phyloP scores from a whole-genome alignment of 2,888 invertebrate species.

The Phortica okadai region DNA sequence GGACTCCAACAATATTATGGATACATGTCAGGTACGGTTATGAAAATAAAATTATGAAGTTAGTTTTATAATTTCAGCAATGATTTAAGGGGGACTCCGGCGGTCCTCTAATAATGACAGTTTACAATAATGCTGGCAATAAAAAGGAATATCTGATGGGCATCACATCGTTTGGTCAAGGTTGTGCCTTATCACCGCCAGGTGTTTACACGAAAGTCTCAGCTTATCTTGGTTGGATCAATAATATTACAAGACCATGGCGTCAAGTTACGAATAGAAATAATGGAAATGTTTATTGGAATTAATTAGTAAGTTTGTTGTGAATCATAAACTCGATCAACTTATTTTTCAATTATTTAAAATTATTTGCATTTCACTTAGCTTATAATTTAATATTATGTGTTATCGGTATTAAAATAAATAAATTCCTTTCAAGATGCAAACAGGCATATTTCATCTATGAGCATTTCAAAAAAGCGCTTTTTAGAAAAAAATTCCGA shows the following conservation, averaged over 20 bases:
- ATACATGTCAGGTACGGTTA: constrained; percentile 12
- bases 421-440: too few relatives aligned
- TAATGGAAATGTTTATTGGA: constrained; percentile 9
- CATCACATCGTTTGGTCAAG: constrained; percentile 30
- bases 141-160: constrained; percentile 18
- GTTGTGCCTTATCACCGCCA: constrained; percentile 10
- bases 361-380: too few relatives aligned
- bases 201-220: constrained; percentile 30
- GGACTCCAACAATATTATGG: constrained; percentile 18
- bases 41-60: neutral
- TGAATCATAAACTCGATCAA: too few relatives aligned
- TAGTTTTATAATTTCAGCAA: too few relatives aligned
- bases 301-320: too few relatives aligned
- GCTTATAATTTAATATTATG: too few relatives aligned
- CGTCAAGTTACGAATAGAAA: constrained; percentile 1
- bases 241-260: constrained; percentile 11
- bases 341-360: too few relatives aligned
- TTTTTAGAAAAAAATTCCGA: too few relatives aligned
- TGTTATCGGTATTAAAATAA: too few relatives aligned
- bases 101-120: constrained; percentile 20
- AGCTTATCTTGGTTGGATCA: constrained; percentile 30
- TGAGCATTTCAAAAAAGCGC: too few relatives aligned
- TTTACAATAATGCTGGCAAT: neutral
- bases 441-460: too few relatives aligned
- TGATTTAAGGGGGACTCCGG: constrained; percentile 27